Conservation (phyloP, 2,113 vertebrate species). For the Oreochromis tanganicae region DNA sequence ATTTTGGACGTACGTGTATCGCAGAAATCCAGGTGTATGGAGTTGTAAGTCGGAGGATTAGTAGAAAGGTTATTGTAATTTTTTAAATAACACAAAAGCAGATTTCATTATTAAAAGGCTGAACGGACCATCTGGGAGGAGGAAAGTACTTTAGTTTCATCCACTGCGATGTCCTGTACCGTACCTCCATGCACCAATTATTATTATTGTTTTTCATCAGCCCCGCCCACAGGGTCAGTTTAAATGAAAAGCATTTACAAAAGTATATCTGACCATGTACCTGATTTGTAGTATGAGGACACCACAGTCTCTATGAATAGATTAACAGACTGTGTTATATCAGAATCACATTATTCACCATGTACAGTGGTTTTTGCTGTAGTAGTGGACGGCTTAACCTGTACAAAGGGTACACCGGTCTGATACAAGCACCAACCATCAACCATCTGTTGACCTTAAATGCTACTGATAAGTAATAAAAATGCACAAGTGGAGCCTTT, state of each 20-base stretch:
- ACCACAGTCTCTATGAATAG: neutral
- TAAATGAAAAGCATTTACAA: conserved; percentile 25
- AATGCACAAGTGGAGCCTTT: neutral
- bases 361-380: neutral
- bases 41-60: conserved; percentile 86
- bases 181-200: conserved; percentile 43
- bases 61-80: conserved; percentile 76
- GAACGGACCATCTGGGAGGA: conserved; percentile 67
- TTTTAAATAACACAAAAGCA: conserved; percentile 87
- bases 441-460: neutral
- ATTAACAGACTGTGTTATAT: conserved; percentile 18
- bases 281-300: conserved; percentile 27
- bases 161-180: conserved; percentile 6
- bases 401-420: neutral
- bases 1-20: conserved; percentile 72
- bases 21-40: conserved; percentile 83
- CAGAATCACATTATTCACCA: neutral
- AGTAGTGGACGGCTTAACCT: neutral
- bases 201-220: conserved; percentile 65
- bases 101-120: conserved; percentile 83
- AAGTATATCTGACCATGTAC: conserved; percentile 24
- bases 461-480: neutral
- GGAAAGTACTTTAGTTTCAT: conserved; percentile 43
- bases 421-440: neutral
- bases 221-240: conserved; percentile 7